Evolutionary conservation across 2,113 vertebrate species (phyloP).

Genomic region (Neofelis nebulosa): DNA sequence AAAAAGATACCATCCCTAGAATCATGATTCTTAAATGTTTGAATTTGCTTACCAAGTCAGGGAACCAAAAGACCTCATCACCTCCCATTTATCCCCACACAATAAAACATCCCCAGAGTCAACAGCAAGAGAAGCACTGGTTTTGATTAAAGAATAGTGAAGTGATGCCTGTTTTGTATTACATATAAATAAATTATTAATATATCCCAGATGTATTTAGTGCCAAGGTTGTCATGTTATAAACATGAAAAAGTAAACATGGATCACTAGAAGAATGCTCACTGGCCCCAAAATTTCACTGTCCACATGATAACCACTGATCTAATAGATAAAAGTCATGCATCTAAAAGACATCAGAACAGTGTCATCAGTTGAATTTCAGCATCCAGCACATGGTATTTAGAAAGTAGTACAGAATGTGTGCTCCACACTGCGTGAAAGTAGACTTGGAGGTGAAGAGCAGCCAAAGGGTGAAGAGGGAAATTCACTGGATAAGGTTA

Average conservation of each 20-base stretch:
- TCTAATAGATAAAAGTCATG: not conserved
- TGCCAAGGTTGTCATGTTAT: not conserved
- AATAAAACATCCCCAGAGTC: not conserved
- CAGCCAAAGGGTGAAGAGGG: too few relatives aligned
- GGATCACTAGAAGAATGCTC: not conserved
- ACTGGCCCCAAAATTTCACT: not conserved
- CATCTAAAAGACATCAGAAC: not conserved
- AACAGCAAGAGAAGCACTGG: not conserved
- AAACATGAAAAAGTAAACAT: conserved; percentile 21
- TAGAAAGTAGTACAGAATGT: not conserved
- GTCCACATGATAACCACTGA: not conserved
- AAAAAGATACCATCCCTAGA: not conserved
- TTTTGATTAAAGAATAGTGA: conserved; percentile 10
- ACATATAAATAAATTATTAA: conserved; percentile 6
- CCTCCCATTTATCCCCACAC: not conserved
- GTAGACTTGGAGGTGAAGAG: not conserved
- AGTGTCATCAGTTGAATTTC: not conserved
- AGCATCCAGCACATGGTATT: not conserved
- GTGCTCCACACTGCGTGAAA: not conserved
- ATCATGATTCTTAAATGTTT: not conserved
- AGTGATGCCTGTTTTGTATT: not conserved
- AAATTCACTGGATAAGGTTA: not conserved
- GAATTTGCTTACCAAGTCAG: not conserved
- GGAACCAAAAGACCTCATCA: not conserved
- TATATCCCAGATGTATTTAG: not conserved